phyloP scores from a whole-genome alignment of 2,797 vertebrate species.

The Sebastes matsubarae region DNA sequence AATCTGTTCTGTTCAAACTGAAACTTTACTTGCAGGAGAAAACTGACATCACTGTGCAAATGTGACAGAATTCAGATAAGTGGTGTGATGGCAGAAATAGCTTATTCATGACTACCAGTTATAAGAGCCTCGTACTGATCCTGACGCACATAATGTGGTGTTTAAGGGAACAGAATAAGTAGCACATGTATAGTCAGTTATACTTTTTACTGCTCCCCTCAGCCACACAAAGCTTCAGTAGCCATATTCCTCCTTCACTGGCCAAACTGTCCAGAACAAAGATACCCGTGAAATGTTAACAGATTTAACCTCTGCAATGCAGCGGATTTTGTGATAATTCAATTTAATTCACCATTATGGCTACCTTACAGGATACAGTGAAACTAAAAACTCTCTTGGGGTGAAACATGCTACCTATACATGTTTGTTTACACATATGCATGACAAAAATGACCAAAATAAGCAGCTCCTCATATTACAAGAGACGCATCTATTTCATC shows the following conservation, averaged over 20 bases:
- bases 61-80: conserved; percentile 47
- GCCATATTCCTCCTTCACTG: background rate
- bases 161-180: background rate
- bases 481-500: no score
- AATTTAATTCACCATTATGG: background rate
- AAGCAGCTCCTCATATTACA: background rate
- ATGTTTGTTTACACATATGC: background rate
- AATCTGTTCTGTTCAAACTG: conserved; percentile 35
- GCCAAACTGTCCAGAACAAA: background rate
- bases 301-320: background rate
- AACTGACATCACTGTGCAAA: conserved; percentile 44
- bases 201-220: conserved; percentile 11
- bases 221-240: background rate
- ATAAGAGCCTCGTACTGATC: conserved; percentile 5
- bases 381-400: background rate
- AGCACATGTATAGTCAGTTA: conserved; percentile 11
- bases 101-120: conserved; percentile 37
- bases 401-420: background rate
- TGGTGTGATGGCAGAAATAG: conserved; percentile 41
- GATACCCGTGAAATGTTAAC: conserved; percentile 10
- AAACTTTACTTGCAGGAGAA: conserved; percentile 54
- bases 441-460: background rate
- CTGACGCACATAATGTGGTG: conserved; percentile 8
- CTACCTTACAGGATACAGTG: background rate
- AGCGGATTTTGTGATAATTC: background rate